phyloP scores from a whole-genome alignment of 1,140 invertebrate genomes.

The Lepidotrigona ventralis region DNA sequence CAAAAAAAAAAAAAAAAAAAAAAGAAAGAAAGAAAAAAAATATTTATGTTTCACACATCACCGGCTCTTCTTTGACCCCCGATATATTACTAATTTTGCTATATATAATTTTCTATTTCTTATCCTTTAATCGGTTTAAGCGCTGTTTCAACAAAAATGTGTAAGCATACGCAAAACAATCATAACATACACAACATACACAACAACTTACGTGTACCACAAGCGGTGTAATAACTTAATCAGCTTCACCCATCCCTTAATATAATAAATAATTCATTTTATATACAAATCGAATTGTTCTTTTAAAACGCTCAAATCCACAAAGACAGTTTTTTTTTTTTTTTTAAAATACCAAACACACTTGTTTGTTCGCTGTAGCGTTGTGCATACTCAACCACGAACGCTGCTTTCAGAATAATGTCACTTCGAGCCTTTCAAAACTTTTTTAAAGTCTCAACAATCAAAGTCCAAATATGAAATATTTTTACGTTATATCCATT shows the following conservation, averaged over 20 bases:
- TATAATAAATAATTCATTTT: slow-evolving; percentile 69
- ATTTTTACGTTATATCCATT: background rate
- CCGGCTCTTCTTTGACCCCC: slow-evolving; percentile 29
- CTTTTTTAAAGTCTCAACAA: slow-evolving; percentile 3
- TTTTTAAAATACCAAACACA: slow-evolving; percentile 30
- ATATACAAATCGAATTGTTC: slow-evolving; percentile 68
- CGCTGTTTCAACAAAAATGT: slow-evolving; percentile 34
- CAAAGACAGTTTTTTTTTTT: slow-evolving; percentile 35
- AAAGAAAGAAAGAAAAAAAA: slow-evolving; percentile 10
- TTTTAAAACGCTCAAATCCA: slow-evolving; percentile 63
- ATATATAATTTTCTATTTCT: slow-evolving; percentile 39
- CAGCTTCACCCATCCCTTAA: slow-evolving; percentile 33
- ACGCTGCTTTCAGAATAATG: slow-evolving; percentile 19
- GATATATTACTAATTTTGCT: slow-evolving; percentile 51
- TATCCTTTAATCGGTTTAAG: slow-evolving; percentile 37
- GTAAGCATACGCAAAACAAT: slow-evolving; percentile 68
- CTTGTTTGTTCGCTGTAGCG: slow-evolving; percentile 23
- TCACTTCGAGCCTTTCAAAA: background rate
- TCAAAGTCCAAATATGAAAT: slow-evolving; percentile 9
- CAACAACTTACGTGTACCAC: slow-evolving; percentile 61
- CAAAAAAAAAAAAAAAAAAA: slow-evolving; percentile 9
- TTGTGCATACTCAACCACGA: slow-evolving; percentile 28
- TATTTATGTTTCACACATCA: slow-evolving; percentile 52
- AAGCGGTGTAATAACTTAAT: slow-evolving; percentile 59
- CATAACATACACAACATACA: too few species aligned